Conservation (phyloP, 1,140 invertebrate species). For the Zaprionus capensis region DNA sequence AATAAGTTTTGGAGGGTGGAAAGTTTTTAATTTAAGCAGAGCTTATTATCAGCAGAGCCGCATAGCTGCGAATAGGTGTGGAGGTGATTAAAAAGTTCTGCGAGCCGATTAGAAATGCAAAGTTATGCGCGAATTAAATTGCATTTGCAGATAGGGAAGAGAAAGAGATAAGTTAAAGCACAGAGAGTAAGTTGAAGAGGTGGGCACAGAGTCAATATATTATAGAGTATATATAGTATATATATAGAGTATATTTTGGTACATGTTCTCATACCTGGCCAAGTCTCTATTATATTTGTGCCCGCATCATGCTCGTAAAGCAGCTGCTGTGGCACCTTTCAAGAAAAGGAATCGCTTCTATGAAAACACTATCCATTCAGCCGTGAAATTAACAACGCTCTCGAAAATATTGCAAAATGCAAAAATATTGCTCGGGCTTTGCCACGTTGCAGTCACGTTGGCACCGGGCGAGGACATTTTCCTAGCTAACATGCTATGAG, state of each 20-base stretch:
- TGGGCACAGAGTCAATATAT: too few species aligned
- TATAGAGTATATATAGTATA: too few species aligned
- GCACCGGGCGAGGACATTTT: slow-evolving; percentile 35
- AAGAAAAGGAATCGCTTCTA: slow-evolving; percentile 45
- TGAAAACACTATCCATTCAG: slow-evolving; percentile 60
- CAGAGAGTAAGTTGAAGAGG: too few species aligned
- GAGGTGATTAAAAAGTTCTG: slow-evolving; percentile 75
- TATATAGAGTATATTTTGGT: too few species aligned
- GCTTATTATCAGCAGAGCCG: slow-evolving; percentile 67
- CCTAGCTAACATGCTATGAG: slow-evolving; percentile 14
- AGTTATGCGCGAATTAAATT: slow-evolving; percentile 69
- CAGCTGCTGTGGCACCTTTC: slow-evolving; percentile 35
- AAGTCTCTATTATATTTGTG: slow-evolving; percentile 10
- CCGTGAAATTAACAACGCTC: slow-evolving; percentile 77
- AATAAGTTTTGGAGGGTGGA: slow-evolving; percentile 44
- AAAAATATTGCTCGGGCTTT: slow-evolving; percentile 69
- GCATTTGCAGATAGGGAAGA: slow-evolving; percentile 28
- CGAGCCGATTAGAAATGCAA: slow-evolving; percentile 72
- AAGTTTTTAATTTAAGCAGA: slow-evolving; percentile 78
- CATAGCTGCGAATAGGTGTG: slow-evolving; percentile 56
- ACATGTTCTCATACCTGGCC: neutral
- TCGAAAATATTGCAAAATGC: slow-evolving; percentile 76
- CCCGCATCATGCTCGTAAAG: slow-evolving; percentile 16
- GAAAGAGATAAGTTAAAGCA: neutral
- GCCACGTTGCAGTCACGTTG: slow-evolving; percentile 33